Percentiles rank a stretch among this genome's conserved stretches.
Conservation (phyloP, 2,113 vertebrate species). For the Hystrix brachyura region DNA sequence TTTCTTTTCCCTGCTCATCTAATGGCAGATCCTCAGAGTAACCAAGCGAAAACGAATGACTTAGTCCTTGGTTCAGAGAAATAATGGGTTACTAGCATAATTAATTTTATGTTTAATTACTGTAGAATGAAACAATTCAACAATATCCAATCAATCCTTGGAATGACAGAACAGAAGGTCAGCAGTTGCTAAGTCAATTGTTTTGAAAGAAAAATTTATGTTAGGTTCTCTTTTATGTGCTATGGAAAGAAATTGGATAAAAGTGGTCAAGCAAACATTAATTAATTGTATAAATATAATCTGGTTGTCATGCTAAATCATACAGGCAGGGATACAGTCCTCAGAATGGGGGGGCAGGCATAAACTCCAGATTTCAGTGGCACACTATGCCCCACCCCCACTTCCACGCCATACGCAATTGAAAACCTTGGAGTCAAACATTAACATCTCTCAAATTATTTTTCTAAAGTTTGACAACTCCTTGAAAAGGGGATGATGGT, state of each 20-base stretch:
- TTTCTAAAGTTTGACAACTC: constrained; percentile 58
- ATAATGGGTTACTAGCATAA: constrained; percentile 92
- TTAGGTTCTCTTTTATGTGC: constrained; percentile 90
- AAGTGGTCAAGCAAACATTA: constrained; percentile 91
- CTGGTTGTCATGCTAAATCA: constrained; percentile 87
- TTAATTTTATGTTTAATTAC: constrained; percentile 94
- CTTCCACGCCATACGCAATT: neutral
- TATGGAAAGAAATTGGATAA: constrained; percentile 92
- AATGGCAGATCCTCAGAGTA: constrained; percentile 87
- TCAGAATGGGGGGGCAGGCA: constrained; percentile 59
- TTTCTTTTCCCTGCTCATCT: constrained; percentile 82
- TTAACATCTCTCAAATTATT: constrained; percentile 52
- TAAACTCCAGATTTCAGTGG: constrained; percentile 78
- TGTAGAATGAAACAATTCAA: constrained; percentile 92
- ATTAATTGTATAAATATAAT: constrained; percentile 92
- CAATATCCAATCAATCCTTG: constrained; percentile 91
- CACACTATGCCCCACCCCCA: constrained; percentile 49
- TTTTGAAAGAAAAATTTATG: constrained; percentile 93
- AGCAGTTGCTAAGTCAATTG: constrained; percentile 93
- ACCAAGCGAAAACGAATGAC: constrained; percentile 90
- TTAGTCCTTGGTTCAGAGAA: constrained; percentile 91
- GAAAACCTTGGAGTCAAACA: constrained; percentile 69
- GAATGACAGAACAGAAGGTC: constrained; percentile 92
- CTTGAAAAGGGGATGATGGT: neutral
- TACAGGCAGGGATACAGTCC: constrained; percentile 67